Conservation (phyloP, 64 coral and sea anemone genomes). For the Pachyseris speciosa region DNA sequence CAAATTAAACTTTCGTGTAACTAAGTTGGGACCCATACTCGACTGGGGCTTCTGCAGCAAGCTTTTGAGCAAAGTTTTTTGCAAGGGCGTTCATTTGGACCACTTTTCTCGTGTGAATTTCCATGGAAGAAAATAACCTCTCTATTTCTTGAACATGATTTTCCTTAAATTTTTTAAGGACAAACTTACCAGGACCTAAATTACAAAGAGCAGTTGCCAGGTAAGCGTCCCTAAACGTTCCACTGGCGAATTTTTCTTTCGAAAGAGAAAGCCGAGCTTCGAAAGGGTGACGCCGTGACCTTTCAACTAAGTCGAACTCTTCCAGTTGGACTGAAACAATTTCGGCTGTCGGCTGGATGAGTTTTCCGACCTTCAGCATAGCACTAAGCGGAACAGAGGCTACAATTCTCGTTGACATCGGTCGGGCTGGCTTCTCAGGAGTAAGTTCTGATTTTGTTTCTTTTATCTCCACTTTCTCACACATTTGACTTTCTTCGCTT, state of each 20-base stretch:
- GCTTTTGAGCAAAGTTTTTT: slow-evolving; percentile 52
- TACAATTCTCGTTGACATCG: slow-evolving; percentile 15
- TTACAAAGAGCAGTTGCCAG: slow-evolving; percentile 22
- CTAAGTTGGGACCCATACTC: slow-evolving; percentile 18
- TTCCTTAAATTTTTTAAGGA: slow-evolving; percentile 62
- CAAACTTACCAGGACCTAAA: slow-evolving; percentile 24
- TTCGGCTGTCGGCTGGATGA: slow-evolving; percentile 57
- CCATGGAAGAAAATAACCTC: slow-evolving; percentile 1
- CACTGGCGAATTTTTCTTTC: slow-evolving; percentile 63
- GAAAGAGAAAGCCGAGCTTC: slow-evolving; percentile 26
- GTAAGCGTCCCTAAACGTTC: slow-evolving; percentile 54
- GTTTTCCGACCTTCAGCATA: slow-evolving; percentile 24
- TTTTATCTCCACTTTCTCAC: slow-evolving; percentile 9
- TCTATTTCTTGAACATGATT: slow-evolving; percentile 63
- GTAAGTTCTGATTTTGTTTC: slow-evolving; percentile 13
- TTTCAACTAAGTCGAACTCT: slow-evolving; percentile 50
- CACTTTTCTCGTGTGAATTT: slow-evolving; percentile 63
- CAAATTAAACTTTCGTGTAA: too few relatives aligned
- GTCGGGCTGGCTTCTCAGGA: not conserved
- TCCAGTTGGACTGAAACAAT: slow-evolving; percentile 49
- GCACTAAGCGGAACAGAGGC: slow-evolving; percentile 64
- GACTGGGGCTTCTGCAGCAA: slow-evolving; percentile 32
- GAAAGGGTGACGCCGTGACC: slow-evolving; percentile 47
- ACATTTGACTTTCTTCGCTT: not conserved
- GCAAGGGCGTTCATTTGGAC: slow-evolving; percentile 74